A percentile compares a stretch with the other conserved stretches of the same genome.
phyloP scores from a whole-genome alignment of 2,888 invertebrate species.

The Augiades crinisus region DNA sequence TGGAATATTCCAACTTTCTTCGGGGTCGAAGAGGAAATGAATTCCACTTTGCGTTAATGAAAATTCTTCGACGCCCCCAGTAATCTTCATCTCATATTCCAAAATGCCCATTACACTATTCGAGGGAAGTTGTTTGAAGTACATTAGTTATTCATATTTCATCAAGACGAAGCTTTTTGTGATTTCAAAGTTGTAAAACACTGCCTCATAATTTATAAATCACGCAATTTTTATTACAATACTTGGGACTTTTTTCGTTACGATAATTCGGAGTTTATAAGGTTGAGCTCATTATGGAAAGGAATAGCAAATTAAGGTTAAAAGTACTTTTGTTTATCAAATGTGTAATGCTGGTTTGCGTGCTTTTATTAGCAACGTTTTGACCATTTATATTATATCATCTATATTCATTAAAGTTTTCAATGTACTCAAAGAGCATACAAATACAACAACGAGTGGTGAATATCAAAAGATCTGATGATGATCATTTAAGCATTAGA shows the following conservation, averaged over 20 bases:
- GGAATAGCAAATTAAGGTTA: no score
- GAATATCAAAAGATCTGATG: no score
- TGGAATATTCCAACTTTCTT: constrained; percentile 54
- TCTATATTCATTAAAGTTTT: no score
- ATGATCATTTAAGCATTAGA: no score
- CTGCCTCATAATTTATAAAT: constrained; percentile 18
- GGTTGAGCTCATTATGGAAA: constrained; percentile 2
- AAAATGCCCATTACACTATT: constrained; percentile 17
- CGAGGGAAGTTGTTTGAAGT: constrained; percentile 3
- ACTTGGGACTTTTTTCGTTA: neutral
- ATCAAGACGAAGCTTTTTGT: constrained; percentile 6
- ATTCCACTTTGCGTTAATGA: constrained; percentile 43
- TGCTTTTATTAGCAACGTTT: no score
- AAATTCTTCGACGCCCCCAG: constrained; percentile 15
- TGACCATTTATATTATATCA: no score
- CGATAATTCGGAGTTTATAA: constrained; percentile 2
- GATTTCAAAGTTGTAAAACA: constrained; percentile 13
- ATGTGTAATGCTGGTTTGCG: no score
- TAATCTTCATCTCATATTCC: constrained; percentile 7
- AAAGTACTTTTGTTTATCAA: no score
- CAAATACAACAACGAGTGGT: no score
- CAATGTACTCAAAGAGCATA: no score
- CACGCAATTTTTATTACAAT: constrained; percentile 5
- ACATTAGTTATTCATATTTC: constrained; percentile 19
- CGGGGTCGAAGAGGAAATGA: constrained; percentile 64